Evolutionary conservation across 2,888 invertebrate genomes (phyloP).

Genomic region (Heliconius aoede): DNA sequence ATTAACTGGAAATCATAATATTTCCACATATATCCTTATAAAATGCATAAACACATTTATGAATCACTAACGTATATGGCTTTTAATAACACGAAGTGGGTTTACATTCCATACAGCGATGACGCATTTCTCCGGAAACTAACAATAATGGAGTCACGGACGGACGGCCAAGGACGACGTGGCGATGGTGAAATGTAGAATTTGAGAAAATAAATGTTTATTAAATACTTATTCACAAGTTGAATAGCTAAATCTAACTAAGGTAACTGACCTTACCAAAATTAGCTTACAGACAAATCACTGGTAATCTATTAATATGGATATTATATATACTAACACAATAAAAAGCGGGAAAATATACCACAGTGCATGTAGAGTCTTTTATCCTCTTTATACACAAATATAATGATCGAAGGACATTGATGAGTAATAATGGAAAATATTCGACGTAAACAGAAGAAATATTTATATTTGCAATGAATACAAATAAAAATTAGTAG

Average conservation of each 20-base stretch:
- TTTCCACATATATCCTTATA: no score
- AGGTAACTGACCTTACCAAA: not conserved
- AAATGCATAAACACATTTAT: not conserved
- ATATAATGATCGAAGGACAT: not conserved
- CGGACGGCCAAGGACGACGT: slow-evolving; percentile 22
- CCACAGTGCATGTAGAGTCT: not conserved
- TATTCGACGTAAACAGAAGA: no score
- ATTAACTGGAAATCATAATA: not conserved
- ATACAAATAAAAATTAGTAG: not conserved
- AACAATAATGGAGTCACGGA: slow-evolving; percentile 15
- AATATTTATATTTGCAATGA: no score
- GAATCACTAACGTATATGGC: not conserved
- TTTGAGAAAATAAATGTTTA: not conserved
- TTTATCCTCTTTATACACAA: not conserved
- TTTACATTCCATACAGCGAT: slow-evolving; percentile 1
- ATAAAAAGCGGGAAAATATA: not conserved
- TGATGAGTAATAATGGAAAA: not conserved
- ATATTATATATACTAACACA: not conserved
- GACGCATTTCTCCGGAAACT: slow-evolving; percentile 28
- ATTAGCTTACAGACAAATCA: not conserved
- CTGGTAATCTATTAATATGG: not conserved
- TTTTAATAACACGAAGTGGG: not conserved
- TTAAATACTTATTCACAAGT: not conserved
- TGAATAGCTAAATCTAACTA: no score
- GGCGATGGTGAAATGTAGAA: slow-evolving; percentile 1